Conservation (phyloP, 2,797 vertebrate genomes). For the Neosalanx taihuensis region DNA sequence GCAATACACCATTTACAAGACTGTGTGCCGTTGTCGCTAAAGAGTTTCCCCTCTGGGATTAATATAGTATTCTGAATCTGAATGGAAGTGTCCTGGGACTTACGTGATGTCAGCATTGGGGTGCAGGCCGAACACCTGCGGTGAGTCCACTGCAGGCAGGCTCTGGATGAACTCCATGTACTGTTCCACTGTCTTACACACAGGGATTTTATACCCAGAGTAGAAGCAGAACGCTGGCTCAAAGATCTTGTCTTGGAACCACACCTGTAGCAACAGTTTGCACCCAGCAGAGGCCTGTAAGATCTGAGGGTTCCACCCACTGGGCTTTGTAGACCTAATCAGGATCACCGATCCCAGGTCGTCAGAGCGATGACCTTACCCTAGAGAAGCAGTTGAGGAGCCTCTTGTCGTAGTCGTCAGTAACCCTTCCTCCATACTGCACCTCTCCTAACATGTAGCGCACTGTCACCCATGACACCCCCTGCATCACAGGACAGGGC, state of each 20-base stretch:
- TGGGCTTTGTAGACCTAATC: background rate
- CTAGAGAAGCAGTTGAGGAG: slow-evolving; percentile 80
- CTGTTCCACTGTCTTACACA: slow-evolving; percentile 76
- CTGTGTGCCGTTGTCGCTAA: no score
- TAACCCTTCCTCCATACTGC: slow-evolving; percentile 79
- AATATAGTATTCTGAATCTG: no score
- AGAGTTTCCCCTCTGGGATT: no score
- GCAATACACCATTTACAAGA: no score
- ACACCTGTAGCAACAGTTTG: slow-evolving; percentile 67
- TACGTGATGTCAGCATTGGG: slow-evolving; percentile 65
- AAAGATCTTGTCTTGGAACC: slow-evolving; percentile 82
- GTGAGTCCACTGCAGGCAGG: slow-evolving; percentile 75
- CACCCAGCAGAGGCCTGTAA: slow-evolving; percentile 16
- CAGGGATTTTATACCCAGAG: slow-evolving; percentile 77
- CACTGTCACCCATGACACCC: slow-evolving; percentile 79
- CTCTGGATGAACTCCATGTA: slow-evolving; percentile 80
- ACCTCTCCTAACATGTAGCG: slow-evolving; percentile 79
- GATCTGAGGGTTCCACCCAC: background rate
- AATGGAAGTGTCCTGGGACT: slow-evolving; percentile 17
- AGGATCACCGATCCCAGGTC: no score
- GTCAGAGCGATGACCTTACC: slow-evolving; percentile 31
- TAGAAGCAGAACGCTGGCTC: slow-evolving; percentile 79
- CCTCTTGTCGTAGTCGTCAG: slow-evolving; percentile 80
- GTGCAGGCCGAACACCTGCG: slow-evolving; percentile 62
- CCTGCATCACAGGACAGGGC: slow-evolving; percentile 50